These are phyloP conservation scores for Stictocephala bisonia DNA, from an alignment of 2,888 invertebrate species.

Conservation along the genomic window DNA sequence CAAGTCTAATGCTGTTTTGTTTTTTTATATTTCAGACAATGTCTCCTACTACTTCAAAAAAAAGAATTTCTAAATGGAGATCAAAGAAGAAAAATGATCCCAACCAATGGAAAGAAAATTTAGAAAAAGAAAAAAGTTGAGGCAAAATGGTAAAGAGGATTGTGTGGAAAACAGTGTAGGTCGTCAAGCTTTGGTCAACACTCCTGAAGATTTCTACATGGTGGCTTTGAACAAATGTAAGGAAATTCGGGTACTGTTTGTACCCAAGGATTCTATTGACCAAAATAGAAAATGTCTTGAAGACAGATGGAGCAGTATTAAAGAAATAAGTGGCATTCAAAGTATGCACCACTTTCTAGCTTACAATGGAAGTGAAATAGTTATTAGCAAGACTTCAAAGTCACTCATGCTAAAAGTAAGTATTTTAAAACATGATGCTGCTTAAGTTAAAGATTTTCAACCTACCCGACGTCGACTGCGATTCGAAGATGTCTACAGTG, in stretches of 20 bases:
- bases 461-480: constrained; percentile 4
- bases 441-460: background rate
- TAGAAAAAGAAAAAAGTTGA: too few relatives aligned
- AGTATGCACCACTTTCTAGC: constrained; percentile 13
- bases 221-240: constrained; percentile 14
- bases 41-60: too few relatives aligned
- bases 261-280: background rate
- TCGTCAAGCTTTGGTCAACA: constrained; percentile 4
- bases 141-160: too few relatives aligned
- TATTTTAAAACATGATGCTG: background rate
- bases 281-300: constrained; percentile 7
- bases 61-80: too few relatives aligned
- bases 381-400: constrained; percentile 3
- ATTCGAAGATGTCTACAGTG: constrained; percentile 7
- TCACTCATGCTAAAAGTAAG: constrained; percentile 16
- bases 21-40: too few relatives aligned
- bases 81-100: too few relatives aligned
- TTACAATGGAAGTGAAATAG: constrained; percentile 1
- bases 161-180: too few relatives aligned
- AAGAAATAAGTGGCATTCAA: constrained; percentile 6
- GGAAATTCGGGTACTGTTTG: constrained; percentile 11
- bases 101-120: too few relatives aligned
- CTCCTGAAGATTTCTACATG: constrained; percentile 16
- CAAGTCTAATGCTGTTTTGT: too few relatives aligned
- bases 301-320: background rate